A percentile compares a stretch with the other conserved stretches of the same genome.
These are phyloP conservation scores for Vireo griseus DNA, from an alignment of 2,797 vertebrate species.

Conservation along the genomic window DNA sequence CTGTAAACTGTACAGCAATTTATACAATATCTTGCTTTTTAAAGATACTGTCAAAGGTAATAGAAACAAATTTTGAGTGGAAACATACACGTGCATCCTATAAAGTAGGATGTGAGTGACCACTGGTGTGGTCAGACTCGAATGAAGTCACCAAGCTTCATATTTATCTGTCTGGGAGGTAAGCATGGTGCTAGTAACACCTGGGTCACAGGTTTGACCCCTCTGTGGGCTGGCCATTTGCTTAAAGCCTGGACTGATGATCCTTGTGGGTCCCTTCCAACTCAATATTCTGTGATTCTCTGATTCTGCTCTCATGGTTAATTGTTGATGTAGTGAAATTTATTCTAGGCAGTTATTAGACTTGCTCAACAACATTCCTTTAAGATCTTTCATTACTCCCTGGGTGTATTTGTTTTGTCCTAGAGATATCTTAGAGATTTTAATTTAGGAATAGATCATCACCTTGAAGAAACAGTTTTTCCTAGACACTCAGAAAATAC, in stretches of 20 bases:
- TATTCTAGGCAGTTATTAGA: neutral
- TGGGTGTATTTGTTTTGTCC: neutral
- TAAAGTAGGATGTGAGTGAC: neutral
- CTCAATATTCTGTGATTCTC: neutral
- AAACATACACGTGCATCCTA: accelerated
- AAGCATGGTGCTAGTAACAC: neutral
- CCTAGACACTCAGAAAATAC: neutral
- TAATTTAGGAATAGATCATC: neutral
- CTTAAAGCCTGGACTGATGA: neutral
- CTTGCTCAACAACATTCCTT: neutral
- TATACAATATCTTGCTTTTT: neutral
- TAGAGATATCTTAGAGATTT: neutral
- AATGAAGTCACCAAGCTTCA: neutral
- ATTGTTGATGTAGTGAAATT: neutral
- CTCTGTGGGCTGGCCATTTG: neutral
- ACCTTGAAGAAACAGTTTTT: neutral
- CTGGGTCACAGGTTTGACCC: neutral
- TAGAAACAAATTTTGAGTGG: neutral
- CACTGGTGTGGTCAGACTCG: neutral
- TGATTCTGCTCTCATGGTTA: neutral
- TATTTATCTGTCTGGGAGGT: neutral
- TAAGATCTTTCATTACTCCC: neutral
- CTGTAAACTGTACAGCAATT: neutral
- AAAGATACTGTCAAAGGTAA: neutral
- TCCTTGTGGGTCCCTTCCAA: neutral